Base-by-base conservation (phyloP, 2,113 vertebrate genomes). In the Bufo gargarizans region DNA sequence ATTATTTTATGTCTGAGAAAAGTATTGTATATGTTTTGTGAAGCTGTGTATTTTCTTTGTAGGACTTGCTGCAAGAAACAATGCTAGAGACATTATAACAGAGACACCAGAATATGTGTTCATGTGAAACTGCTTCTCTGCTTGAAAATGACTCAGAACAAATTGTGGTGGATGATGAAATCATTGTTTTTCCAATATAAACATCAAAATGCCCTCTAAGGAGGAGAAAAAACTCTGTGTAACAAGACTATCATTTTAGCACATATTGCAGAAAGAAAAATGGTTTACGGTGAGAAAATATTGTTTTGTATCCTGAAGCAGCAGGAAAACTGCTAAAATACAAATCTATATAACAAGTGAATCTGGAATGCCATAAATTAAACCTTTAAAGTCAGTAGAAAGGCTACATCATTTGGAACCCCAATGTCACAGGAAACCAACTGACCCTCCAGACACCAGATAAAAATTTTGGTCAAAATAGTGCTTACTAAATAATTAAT, bases 181-280 rank as follows among this genome's bases (percentile, higher is more conserved):
- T 86, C 53, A 86, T 86, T 86, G 84, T 86, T 86, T 86, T 77
- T 72, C 58, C 84, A 77, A 65, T 86, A 55, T 85, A 85, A 76
- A 85, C 84, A 76, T 63, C 72, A 63, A 45, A 86, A 86, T 58
- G 33, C 53, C 20, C 53, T 77, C 69, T 49, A 43, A 22, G 84
- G 78, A 81, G 56, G 55, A 20, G 5, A 50, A 74, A 63, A 59
- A 86, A 86, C 47, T 50, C 55, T 61, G 71, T 77, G 72, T 77
- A 86, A 77, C 84, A 49, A 77, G 72, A 50, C 84, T 86, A 77
- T 86, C 56, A 86, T 63, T 86, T 86, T 22, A 81, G 33, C 78
- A 61, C 72, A 86, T 59, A n/a, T 49, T 59, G 20, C 45, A 63
- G 72, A 3, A 77, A 4, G 47, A 84, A 22, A 59, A 74, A 85